Percentiles rank a stretch among this genome's conserved stretches.
Conservation (phyloP, 2,113 vertebrate genomes). For the Serinus canaria region DNA sequence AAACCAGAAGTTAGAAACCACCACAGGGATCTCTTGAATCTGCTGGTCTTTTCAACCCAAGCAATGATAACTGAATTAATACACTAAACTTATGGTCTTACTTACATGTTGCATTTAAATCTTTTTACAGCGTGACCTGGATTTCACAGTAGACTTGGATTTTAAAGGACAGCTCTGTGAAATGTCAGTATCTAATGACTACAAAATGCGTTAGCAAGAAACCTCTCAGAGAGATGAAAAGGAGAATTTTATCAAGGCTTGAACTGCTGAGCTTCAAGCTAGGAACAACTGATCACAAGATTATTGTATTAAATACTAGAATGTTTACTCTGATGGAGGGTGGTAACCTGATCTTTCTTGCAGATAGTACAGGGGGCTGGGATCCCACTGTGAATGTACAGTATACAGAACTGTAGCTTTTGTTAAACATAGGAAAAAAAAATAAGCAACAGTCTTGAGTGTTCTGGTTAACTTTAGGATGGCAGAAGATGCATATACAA, state of each 20-base stretch:
- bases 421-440: slow-evolving; percentile 33
- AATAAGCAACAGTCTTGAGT: slow-evolving; percentile 17
- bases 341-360: slow-evolving; percentile 16
- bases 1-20: neutral
- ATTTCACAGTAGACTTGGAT: slow-evolving; percentile 96
- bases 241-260: slow-evolving; percentile 40
- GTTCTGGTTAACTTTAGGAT: slow-evolving; percentile 31
- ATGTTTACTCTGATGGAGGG: slow-evolving; percentile 48
- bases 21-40: neutral
- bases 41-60: neutral
- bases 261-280: slow-evolving; percentile 59
- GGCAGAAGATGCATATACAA: slow-evolving; percentile 51
- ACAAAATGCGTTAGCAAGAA: slow-evolving; percentile 92
- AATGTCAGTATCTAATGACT: slow-evolving; percentile 93
- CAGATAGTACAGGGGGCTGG: slow-evolving; percentile 31
- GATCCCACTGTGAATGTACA: slow-evolving; percentile 57
- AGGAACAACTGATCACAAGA: slow-evolving; percentile 61
- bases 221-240: neutral
- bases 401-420: slow-evolving; percentile 52
- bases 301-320: slow-evolving; percentile 38
- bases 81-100: neutral
- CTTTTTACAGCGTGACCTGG: slow-evolving; percentile 89
- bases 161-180: slow-evolving; percentile 98
- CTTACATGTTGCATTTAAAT: slow-evolving; percentile 16
- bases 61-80: neutral